Evolutionary conservation across 2,888 invertebrate species (phyloP).

Genomic region (Portevinia maculata): DNA sequence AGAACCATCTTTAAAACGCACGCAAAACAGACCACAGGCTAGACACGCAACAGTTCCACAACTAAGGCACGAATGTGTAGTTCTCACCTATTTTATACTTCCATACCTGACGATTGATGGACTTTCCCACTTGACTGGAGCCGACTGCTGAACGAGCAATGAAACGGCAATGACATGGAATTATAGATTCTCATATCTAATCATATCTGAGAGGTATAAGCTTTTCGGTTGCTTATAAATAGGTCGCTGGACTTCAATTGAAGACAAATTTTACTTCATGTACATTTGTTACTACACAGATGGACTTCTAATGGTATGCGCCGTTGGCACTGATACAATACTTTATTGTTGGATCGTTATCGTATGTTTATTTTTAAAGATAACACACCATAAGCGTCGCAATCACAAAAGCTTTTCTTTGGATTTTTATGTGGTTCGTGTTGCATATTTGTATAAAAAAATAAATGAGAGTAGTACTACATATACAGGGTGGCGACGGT

Average conservation of each 20-base stretch:
- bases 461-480: too few relatives aligned
- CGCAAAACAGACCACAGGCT: slow-evolving; percentile 14
- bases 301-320: slow-evolving; percentile 3
- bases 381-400: slow-evolving; percentile 2
- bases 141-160: neutral
- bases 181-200: slow-evolving; percentile 57
- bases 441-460: too few relatives aligned
- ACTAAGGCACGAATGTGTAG: slow-evolving; percentile 52
- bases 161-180: slow-evolving; percentile 9
- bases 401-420: slow-evolving; percentile 10
- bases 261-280: slow-evolving; percentile 35
- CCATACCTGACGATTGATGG: slow-evolving; percentile 24
- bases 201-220: slow-evolving; percentile 33
- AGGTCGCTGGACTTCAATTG: slow-evolving; percentile 36
- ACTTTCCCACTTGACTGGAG: slow-evolving; percentile 18
- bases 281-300: too few relatives aligned
- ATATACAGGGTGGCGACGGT: too few relatives aligned
- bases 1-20: slow-evolving; percentile 46
- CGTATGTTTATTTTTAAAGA: neutral
- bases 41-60: slow-evolving; percentile 22
- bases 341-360: slow-evolving; percentile 8
- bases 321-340: slow-evolving; percentile 12
- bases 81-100: slow-evolving; percentile 45
- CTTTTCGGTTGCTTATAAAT: slow-evolving; percentile 31
- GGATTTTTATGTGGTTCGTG: neutral